Evolutionary conservation across 2,797 vertebrate species (phyloP).

Genomic region (Neosilurus hyrtlii): DNA sequence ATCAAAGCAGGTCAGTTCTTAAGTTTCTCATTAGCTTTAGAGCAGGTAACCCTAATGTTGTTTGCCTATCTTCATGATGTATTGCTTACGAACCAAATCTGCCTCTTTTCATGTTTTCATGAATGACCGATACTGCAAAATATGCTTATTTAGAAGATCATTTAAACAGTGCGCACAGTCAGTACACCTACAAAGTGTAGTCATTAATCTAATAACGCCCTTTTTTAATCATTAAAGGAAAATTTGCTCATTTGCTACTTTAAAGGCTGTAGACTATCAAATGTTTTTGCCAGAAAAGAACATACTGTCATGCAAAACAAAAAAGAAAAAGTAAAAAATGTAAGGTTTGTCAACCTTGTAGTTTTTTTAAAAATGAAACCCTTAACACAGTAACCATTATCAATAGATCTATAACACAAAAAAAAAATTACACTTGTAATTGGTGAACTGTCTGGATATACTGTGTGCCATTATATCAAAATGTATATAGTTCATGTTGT

Average conservation of each 20-base stretch:
- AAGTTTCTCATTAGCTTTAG: not conserved
- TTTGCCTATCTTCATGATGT: not conserved
- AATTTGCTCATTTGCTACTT: not conserved
- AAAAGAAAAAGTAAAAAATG: not conserved
- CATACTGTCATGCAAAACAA: conserved; percentile 1
- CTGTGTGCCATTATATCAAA: not conserved
- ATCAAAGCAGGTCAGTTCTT: not conserved
- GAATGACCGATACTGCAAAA: not conserved
- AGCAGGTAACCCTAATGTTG: not conserved
- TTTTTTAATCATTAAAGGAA: not conserved
- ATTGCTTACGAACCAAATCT: not conserved
- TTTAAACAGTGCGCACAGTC: not conserved
- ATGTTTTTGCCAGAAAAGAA: not conserved
- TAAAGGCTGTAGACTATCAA: not conserved
- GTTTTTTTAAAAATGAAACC: not conserved
- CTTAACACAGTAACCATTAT: not conserved
- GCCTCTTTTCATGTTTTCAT: not conserved
- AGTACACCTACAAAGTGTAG: not conserved
- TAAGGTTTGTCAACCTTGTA: not conserved
- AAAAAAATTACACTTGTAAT: not conserved
- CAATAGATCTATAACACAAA: not conserved
- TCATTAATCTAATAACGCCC: not conserved
- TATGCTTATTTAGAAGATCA: not conserved
- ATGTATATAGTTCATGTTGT: not conserved
- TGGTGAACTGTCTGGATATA: too few species aligned